Conservation (phyloP, 2,797 vertebrate genomes). For the Pangasius mekongensis region DNA sequence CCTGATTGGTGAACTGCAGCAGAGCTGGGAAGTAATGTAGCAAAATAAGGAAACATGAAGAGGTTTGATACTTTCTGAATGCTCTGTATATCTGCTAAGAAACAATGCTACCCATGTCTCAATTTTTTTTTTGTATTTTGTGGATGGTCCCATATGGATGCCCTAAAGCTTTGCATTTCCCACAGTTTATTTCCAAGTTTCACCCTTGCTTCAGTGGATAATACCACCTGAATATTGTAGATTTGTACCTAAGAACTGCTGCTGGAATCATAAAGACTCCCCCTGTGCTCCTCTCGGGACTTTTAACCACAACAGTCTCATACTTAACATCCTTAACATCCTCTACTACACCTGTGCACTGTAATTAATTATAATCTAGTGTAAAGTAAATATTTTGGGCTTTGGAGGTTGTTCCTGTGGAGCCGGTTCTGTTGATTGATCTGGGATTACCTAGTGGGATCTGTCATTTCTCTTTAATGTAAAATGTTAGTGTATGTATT, state of each 20-base stretch:
- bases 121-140: not conserved
- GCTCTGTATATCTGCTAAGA: not conserved
- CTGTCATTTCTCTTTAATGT: not conserved
- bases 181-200: not conserved
- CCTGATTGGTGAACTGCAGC: not conserved
- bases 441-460: not conserved
- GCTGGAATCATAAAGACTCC: not conserved
- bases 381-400: not conserved
- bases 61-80: not conserved
- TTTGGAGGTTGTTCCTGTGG: not conserved
- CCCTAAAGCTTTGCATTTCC: not conserved
- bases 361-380: not conserved
- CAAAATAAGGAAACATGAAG: not conserved
- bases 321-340: not conserved
- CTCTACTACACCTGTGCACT: not conserved
- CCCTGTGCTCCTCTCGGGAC: not conserved
- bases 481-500: not conserved
- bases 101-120: not conserved
- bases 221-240: not conserved
- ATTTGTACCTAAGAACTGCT: not conserved
- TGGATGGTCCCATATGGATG: not conserved
- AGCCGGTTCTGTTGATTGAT: not conserved
- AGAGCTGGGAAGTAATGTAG: not conserved
- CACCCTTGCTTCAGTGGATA: not conserved
- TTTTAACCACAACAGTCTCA: not conserved